Evolutionary conservation across 1,140 invertebrate genomes (phyloP), one percentile per base, ranked within the genome.

Genomic region (Triops cancriformis): DNA sequence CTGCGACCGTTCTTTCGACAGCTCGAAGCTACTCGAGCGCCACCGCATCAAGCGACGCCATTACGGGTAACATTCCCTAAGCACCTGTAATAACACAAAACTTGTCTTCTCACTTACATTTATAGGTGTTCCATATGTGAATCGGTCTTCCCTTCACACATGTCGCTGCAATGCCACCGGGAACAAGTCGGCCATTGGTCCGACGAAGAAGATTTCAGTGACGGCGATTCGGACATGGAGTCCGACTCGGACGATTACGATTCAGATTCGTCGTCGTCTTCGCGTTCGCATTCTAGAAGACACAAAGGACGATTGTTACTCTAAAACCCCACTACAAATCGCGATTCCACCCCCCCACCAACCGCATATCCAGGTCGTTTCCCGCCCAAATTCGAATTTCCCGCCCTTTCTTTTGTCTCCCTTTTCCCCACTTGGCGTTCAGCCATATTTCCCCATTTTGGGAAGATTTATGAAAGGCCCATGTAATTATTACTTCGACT

Each of bases 171-270:
- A 28, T 1, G n/a, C 1, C 74, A 76, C 18, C 27, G 74, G 1
- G 74, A 76, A 26, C 18, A 76, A 76, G 74, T 43, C n/a, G 74
- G 45, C 41, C 74, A 76, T 45, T 76, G 74, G 74, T 76, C 74
- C 14, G 74, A 76, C 23, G 74, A 76, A 27, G 74, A 41, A 41
- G 74, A 76, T 45, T 76, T 31, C 37, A 26, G 41, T 11, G 74
- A 76, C 18, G 12, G 26, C 73, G 74, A 76, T 14, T 64, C 51
- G 10, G 51, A 64, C 6, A 64, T 64, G 51, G 51, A 64, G 6
- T 64, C 51, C 18, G 51, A 64, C 18, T 64, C 51, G 5, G 51
- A 64, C 23, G 51, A 23, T n/a, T 64, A 18, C 14, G 51, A 11
- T 18, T 23, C 51, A 5, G 51, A 64, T 18, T n/a, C 51, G 6